Base-by-base conservation (phyloP, 1,140 invertebrate species). In the Helicoverpa armigera region DNA sequence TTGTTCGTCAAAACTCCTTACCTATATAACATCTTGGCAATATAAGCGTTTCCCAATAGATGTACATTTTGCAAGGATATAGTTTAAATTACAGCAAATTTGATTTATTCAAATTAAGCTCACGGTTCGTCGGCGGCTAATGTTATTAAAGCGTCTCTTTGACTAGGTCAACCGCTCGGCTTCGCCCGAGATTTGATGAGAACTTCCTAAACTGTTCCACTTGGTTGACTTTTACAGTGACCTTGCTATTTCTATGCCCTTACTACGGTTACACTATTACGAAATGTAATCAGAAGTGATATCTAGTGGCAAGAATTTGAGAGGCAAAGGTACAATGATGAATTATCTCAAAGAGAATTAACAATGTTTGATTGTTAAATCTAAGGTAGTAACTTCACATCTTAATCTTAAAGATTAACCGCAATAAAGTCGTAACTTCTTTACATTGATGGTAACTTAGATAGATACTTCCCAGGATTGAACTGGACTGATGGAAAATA, bases 141-240 rank as follows among this genome's bases (percentile, higher is more conserved):
- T 88, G 85, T 89, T 88, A 89, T 89, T 88, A 91, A 89, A 89
- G 87, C 85, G 85, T 81, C 85, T 87, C 85, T 86, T 82, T 87
- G 82, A 81, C 81, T 84, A 84, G 87, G 85, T 82, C 83, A 84
- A 83, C 85, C 83, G 85, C 78, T 69, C 35, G 65, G 75, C 69
- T 76, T 69, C 63, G 80, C 56, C 79, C 78, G 78, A 80, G 79
- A 82, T 87, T 86, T 85, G 88, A 89, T 86, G 84, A 86, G 84
- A 84, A 87, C 86, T 89, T 88, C 85, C 86, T 86, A 86, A 89
- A 88, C 87, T 88, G 90, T 91, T 91, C 83, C 88, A 84, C 86
- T 83, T 84, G 77, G 85, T 83, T 88, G 89, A 85, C 77, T 89
- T 89, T 88, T 84, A 80, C 80, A 87, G 69, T 87, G 87, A 90